phyloP scores from a whole-genome alignment of 2,797 vertebrate genomes.

The Notoglanidium macrostoma region DNA sequence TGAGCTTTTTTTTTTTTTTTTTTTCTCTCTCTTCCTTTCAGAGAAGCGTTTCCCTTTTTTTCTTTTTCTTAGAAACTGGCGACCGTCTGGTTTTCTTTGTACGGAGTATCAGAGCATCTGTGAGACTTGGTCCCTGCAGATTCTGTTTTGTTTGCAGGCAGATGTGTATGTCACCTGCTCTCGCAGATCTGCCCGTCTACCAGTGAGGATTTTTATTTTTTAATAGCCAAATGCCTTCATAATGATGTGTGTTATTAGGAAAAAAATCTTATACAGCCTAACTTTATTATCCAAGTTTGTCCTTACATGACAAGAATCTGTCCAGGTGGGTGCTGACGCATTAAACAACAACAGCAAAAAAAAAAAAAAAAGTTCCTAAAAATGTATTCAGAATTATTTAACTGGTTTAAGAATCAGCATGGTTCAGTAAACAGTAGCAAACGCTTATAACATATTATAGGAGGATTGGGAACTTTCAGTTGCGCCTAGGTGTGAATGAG shows the following conservation, averaged over 20 bases:
- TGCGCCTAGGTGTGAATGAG: not conserved
- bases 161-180: too few relatives aligned
- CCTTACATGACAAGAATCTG: not conserved
- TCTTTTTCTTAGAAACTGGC: not conserved
- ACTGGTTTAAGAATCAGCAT: not conserved
- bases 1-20: not conserved
- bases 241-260: not conserved
- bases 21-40: not conserved
- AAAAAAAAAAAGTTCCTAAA: not conserved
- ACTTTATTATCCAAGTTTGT: not conserved
- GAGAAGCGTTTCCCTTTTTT: too few relatives aligned
- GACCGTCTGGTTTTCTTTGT: not conserved
- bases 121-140: not conserved
- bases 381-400: not conserved
- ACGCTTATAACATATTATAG: not conserved
- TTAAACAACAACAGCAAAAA: too few relatives aligned
- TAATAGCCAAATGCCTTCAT: not conserved
- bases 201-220: not conserved
- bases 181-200: not conserved
- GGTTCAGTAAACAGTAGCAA: not conserved
- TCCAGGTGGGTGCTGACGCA: not conserved
- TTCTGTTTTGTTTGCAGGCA: not conserved
- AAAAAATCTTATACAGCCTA: not conserved
- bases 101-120: not conserved
- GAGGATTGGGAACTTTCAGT: not conserved